These are phyloP conservation scores for Passerculus sandwichensis DNA, from an alignment of 2,797 vertebrate species.

Conservation along the genomic window DNA sequence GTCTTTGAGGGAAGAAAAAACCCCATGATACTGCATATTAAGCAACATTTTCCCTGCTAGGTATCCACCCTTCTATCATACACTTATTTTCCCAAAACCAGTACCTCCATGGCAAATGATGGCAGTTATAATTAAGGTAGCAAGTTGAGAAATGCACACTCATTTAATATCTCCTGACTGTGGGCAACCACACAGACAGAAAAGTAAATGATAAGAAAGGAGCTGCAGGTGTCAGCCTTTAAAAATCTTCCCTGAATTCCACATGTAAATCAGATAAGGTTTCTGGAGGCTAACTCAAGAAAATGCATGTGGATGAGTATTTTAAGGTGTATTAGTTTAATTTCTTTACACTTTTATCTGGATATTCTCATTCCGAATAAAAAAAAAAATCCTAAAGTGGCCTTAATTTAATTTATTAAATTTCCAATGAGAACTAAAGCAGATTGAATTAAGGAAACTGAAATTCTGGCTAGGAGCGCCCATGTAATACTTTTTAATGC, in stretches of 20 bases:
- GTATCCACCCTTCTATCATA: background rate
- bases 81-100: background rate
- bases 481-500: background rate
- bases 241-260: background rate
- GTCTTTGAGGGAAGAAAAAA: background rate
- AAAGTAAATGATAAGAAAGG: background rate
- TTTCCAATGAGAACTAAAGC: background rate
- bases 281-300: background rate
- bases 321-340: background rate
- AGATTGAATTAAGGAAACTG: background rate
- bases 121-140: background rate
- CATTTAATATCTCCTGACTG: background rate
- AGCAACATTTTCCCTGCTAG: background rate
- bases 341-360: background rate
- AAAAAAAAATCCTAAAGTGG: background rate
- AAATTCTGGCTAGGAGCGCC: background rate
- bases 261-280: background rate
- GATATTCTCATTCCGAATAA: background rate
- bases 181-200: background rate
- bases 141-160: background rate
- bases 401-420: background rate
- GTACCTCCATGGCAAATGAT: background rate
- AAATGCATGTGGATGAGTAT: background rate
- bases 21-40: background rate
- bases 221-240: background rate